These are phyloP conservation scores for Vanessa tameamea DNA, from an alignment of 1,140 invertebrate genomes.

Conservation along the genomic window DNA sequence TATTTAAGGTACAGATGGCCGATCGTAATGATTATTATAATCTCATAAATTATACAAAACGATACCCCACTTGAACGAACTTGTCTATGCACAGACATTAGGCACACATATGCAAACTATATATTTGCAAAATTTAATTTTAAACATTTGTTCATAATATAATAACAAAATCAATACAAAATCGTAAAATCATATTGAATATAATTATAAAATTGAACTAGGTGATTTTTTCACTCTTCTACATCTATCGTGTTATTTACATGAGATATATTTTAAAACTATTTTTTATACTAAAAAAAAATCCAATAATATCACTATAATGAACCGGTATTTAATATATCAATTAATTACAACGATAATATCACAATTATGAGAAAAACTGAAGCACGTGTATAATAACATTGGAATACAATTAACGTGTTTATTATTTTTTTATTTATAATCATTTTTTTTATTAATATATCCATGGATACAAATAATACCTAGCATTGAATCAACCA, in stretches of 20 bases:
- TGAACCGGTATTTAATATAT: constrained; percentile 36
- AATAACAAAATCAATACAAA: constrained; percentile 20
- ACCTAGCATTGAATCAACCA: constrained; percentile 19
- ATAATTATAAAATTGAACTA: constrained; percentile 22
- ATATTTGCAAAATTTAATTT: constrained; percentile 30
- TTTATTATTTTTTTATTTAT: not conserved
- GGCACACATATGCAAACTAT: constrained; percentile 41
- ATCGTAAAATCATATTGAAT: constrained; percentile 29
- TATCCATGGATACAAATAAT: constrained; percentile 6
- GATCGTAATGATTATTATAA: constrained; percentile 54
- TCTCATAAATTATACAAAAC: constrained; percentile 58
- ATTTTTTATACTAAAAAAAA: constrained; percentile 24
- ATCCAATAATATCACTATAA: constrained; percentile 37
- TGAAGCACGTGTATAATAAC: not conserved
- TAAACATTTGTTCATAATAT: constrained; percentile 21
- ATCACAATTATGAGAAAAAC: constrained; percentile 34
- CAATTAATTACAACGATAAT: constrained; percentile 32
- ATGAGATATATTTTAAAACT: constrained; percentile 21
- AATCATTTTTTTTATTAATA: not conserved
- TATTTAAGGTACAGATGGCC: constrained; percentile 73
- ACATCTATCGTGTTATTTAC: too few relatives aligned
- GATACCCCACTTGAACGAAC: constrained; percentile 42
- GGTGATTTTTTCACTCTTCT: constrained; percentile 8
- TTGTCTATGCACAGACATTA: constrained; percentile 48
- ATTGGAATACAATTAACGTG: not conserved